phyloP scores from a whole-genome alignment of 30 jellyfish, hydroid and myxozoan species.

The Cassiopea andromeda region DNA sequence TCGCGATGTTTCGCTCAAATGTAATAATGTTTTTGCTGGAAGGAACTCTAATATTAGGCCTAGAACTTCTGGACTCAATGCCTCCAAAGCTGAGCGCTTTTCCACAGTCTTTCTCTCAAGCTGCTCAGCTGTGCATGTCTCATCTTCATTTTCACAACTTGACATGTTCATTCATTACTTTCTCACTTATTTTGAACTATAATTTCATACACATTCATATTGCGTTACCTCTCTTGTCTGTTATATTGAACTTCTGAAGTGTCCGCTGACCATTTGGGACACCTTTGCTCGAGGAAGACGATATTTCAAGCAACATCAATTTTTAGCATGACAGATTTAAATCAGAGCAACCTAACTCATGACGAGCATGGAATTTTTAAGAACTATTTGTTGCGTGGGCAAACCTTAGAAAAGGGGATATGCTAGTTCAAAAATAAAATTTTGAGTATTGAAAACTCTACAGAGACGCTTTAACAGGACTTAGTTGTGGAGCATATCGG shows the following conservation, averaged over 20 bases:
- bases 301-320: no score
- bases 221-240: background rate
- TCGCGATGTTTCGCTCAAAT: constrained; percentile 67
- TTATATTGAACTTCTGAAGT: background rate
- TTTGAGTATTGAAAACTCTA: no score
- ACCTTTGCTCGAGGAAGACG: background rate
- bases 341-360: no score
- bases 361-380: no score
- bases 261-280: constrained; percentile 8
- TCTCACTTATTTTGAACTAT: background rate
- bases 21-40: constrained; percentile 55
- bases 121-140: background rate
- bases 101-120: background rate
- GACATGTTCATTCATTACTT: background rate
- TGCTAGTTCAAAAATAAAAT: no score
- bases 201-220: background rate
- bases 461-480: no score
- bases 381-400: no score
- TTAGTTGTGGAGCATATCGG: no score
- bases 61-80: constrained; percentile 60
- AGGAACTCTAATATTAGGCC: constrained; percentile 62
- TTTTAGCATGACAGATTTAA: no score
- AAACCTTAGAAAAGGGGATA: no score
- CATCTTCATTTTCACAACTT: background rate
- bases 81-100: constrained; percentile 23